Conservation (phyloP, 1,140 invertebrate genomes). For the Homalodisca vitripennis region DNA sequence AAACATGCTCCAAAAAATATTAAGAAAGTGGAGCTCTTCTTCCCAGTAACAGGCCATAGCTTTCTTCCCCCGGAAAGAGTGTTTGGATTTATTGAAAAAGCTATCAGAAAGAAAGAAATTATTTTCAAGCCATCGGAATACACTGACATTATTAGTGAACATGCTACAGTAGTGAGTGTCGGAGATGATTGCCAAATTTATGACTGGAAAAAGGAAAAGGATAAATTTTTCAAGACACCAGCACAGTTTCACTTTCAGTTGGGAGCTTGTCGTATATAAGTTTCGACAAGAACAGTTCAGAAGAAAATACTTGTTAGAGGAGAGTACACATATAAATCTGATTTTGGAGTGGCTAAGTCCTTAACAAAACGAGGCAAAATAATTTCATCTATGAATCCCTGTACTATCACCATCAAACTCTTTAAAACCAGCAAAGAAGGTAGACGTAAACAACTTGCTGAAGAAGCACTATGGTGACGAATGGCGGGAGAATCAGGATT, state of each 20-base stretch:
- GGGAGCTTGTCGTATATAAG: constrained; percentile 29
- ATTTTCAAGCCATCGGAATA: constrained; percentile 35
- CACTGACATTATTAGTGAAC: constrained; percentile 28
- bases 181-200: neutral
- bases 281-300: constrained; percentile 6
- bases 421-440: neutral
- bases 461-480: constrained; percentile 28
- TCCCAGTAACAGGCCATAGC: constrained; percentile 42
- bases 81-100: constrained; percentile 43
- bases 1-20: constrained; percentile 38
- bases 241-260: constrained; percentile 34
- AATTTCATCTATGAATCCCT: neutral
- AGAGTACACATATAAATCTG: constrained; percentile 16
- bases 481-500: constrained; percentile 3
- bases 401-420: neutral
- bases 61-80: constrained; percentile 44
- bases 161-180: constrained; percentile 29
- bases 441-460: constrained; percentile 18
- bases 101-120: constrained; percentile 37
- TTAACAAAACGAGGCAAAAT: neutral
- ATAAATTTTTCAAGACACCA: constrained; percentile 12
- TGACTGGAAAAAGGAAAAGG: constrained; percentile 30
- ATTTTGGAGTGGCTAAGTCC: constrained; percentile 1
- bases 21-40: constrained; percentile 39
- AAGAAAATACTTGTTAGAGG: constrained; percentile 30